A percentile compares a stretch with the other conserved stretches of the same genome.
These are phyloP conservation scores for Plusia festucae DNA, from an alignment of 2,888 invertebrate genomes.

Conservation along the genomic window DNA sequence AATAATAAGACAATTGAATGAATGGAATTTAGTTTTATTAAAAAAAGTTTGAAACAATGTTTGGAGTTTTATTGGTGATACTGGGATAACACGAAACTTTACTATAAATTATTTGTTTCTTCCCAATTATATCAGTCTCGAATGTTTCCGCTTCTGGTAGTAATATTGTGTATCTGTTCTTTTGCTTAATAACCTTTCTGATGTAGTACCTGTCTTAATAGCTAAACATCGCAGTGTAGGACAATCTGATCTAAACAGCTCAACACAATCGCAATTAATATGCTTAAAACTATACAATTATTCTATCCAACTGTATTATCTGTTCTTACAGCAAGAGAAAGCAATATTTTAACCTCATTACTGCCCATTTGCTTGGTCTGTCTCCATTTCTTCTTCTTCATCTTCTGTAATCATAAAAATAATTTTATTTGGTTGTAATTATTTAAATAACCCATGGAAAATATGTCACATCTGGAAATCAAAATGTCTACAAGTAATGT, in stretches of 20 bases:
- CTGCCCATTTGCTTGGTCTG: slow-evolving; percentile 80
- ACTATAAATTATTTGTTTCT: not conserved
- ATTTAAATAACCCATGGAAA: not conserved
- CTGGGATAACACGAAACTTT: slow-evolving; percentile 14
- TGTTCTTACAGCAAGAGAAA: slow-evolving; percentile 69
- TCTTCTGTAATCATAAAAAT: slow-evolving; percentile 81
- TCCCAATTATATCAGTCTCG: not conserved
- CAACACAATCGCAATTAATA: slow-evolving; percentile 55
- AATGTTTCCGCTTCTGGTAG: not conserved
- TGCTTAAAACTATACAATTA: slow-evolving; percentile 32
- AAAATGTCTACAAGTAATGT: not conserved
- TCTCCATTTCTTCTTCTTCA: slow-evolving; percentile 86
- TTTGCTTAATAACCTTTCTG: slow-evolving; percentile 56
- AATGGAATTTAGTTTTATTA: slow-evolving; percentile 49
- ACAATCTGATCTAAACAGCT: slow-evolving; percentile 75
- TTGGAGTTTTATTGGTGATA: slow-evolving; percentile 52
- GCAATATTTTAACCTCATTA: slow-evolving; percentile 60
- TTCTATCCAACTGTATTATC: slow-evolving; percentile 56
- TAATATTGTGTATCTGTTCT: slow-evolving; percentile 62
- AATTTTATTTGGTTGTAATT: slow-evolving; percentile 32
- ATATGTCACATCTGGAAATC: not conserved
- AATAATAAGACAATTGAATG: slow-evolving; percentile 58
- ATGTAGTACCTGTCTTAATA: slow-evolving; percentile 77
- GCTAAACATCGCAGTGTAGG: slow-evolving; percentile 62
- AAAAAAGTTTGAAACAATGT: slow-evolving; percentile 43